Evolutionary conservation across 2,113 vertebrate species (phyloP).

Genomic region (Sakesphorus luctuosus): DNA sequence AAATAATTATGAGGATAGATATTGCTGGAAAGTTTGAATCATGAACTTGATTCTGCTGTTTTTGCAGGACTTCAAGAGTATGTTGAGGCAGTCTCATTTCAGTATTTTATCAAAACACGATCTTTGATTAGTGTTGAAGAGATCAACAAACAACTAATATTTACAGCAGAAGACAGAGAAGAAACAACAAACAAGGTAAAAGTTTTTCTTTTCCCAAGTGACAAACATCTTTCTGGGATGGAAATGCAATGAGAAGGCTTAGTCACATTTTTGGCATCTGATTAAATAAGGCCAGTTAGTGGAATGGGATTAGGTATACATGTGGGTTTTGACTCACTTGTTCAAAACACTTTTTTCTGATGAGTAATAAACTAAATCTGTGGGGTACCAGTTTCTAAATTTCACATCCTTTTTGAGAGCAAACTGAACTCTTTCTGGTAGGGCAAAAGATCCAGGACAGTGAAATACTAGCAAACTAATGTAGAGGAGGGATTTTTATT

Average conservation of each 20-base stretch:
- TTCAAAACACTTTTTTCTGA: conserved; percentile 18
- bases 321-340: neutral
- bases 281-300: conserved; percentile 7
- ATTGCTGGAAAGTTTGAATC: neutral
- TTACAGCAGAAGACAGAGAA: conserved; percentile 78
- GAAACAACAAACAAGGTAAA: conserved; percentile 76
- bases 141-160: conserved; percentile 91
- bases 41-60: neutral
- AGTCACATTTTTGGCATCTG: conserved; percentile 16
- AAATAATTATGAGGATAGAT: neutral
- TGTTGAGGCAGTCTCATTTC: conserved; percentile 94
- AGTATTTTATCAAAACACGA: conserved; percentile 93
- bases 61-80: conserved; percentile 93
- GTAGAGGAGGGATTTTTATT: neutral
- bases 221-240: neutral
- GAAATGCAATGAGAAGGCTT: neutral
- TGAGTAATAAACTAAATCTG: neutral
- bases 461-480: neutral
- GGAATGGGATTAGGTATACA: neutral
- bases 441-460: neutral
- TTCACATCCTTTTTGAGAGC: conserved; percentile 9
- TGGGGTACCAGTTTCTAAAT: conserved; percentile 11
- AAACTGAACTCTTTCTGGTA: neutral
- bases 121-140: conserved; percentile 92
- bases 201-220: conserved; percentile 23